These are phyloP conservation scores for Macroglossus sobrinus DNA, from an alignment of 2,113 vertebrate genomes.

Conservation along the genomic window DNA sequence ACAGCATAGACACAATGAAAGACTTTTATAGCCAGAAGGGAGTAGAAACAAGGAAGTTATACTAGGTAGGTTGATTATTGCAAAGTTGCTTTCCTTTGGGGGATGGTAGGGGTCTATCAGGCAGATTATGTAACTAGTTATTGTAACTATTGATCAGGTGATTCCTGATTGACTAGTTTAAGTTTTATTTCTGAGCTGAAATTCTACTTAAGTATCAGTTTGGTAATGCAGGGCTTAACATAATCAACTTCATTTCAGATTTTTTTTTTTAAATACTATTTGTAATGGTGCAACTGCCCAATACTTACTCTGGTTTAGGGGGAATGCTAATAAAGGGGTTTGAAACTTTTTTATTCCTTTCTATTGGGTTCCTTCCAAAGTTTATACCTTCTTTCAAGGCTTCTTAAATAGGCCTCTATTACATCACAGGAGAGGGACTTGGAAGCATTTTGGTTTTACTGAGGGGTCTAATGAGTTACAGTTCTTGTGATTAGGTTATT, in stretches of 20 bases:
- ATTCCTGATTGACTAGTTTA: not conserved
- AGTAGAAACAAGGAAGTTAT: not conserved
- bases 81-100: not conserved
- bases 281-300: not conserved
- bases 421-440: not conserved
- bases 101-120: not conserved
- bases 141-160: not conserved
- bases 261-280: not conserved
- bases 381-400: not conserved
- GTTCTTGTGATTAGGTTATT: not conserved
- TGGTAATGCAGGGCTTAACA: not conserved
- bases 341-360: not conserved
- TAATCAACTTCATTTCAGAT: not conserved
- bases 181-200: not conserved
- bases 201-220: not conserved
- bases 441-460: not conserved
- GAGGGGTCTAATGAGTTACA: not conserved
- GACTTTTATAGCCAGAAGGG: not conserved
- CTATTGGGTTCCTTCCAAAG: not conserved
- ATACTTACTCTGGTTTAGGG: not conserved
- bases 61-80: not conserved
- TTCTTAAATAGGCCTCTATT: not conserved
- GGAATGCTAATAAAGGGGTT: not conserved
- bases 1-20: not conserved
- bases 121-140: not conserved